Conservation (phyloP, 1,140 invertebrate genomes). For the Sinella curviseta region DNA sequence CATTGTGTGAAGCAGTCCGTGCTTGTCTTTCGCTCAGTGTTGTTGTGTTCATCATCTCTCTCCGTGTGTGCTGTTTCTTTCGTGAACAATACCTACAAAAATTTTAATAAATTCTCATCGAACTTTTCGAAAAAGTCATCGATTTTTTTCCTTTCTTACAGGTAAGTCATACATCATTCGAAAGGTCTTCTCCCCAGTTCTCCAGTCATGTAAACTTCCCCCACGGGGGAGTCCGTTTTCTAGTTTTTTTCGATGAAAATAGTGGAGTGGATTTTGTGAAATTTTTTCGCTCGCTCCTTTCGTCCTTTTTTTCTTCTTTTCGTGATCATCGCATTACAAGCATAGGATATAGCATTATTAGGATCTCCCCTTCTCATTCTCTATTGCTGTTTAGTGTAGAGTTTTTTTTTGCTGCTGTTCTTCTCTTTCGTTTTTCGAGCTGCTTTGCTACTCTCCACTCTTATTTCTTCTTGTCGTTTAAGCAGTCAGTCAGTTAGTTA, state of each 20-base stretch:
- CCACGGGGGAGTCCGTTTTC: not conserved
- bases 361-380: too few relatives aligned
- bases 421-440: too few relatives aligned
- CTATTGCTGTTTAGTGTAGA: too few relatives aligned
- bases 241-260: not conserved
- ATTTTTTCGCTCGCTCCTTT: not conserved
- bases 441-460: too few relatives aligned
- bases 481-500: too few relatives aligned
- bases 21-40: not conserved
- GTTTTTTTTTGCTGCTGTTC: too few relatives aligned
- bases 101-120: too few relatives aligned
- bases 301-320: too few relatives aligned
- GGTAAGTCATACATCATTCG: not conserved
- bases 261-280: not conserved
- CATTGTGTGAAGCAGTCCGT: not conserved
- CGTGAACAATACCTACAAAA: conserved; percentile 8
- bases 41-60: conserved; percentile 3
- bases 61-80: too few relatives aligned
- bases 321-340: too few relatives aligned
- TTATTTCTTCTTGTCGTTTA: too few relatives aligned
- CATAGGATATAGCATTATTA: too few relatives aligned
- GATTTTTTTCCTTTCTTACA: not conserved
- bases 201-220: not conserved
- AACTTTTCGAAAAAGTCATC: not conserved
- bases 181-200: not conserved